phyloP scores from a whole-genome alignment of 2,797 vertebrate genomes.

The Tangara arthus region DNA sequence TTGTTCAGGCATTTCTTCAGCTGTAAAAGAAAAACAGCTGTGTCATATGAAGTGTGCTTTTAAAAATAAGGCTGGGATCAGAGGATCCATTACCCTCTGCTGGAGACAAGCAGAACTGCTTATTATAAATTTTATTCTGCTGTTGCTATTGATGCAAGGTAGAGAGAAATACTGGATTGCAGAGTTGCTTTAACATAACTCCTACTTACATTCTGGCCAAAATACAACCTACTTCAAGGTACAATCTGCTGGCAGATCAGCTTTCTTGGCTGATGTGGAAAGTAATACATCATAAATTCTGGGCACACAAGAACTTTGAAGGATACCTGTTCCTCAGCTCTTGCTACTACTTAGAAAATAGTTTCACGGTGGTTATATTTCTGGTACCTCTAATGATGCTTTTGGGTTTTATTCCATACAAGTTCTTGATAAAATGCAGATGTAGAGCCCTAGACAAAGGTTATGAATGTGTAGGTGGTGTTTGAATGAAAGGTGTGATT shows the following conservation, averaged over 20 bases:
- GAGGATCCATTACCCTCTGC: conserved; percentile 37
- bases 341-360: background rate
- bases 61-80: background rate
- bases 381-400: background rate
- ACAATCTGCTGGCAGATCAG: background rate
- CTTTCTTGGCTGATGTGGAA: background rate
- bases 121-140: background rate
- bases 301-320: background rate
- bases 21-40: conserved; percentile 27
- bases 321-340: background rate
- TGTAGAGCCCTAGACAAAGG: background rate
- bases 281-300: background rate
- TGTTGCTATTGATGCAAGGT: background rate
- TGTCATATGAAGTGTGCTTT: background rate
- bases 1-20: conserved; percentile 26
- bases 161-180: background rate
- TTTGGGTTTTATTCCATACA: background rate
- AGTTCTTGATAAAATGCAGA: background rate
- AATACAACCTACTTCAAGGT: background rate
- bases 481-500: background rate
- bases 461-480: background rate
- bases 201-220: background rate
- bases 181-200: background rate
- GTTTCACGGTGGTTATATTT: background rate
- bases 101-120: conserved; percentile 18